phyloP scores from a whole-genome alignment of 2,113 vertebrate genomes.

The Gavialis gangeticus region DNA sequence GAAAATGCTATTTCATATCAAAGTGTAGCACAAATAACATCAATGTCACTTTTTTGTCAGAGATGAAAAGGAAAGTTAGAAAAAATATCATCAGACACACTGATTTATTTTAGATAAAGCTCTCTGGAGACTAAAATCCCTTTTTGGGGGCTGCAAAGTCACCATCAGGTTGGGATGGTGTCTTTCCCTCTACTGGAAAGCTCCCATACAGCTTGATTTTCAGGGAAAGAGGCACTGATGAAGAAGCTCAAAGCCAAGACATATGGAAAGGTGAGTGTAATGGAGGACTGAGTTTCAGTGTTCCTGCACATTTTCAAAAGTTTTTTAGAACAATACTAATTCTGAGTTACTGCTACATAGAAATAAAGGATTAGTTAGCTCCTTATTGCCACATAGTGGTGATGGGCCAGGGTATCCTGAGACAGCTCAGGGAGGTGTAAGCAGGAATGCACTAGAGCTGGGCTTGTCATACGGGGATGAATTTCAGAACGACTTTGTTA shows the following conservation, averaged over 20 bases:
- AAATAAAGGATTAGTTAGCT: neutral
- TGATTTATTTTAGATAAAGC: neutral
- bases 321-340: neutral
- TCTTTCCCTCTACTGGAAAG: neutral
- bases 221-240: neutral
- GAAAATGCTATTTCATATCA: neutral
- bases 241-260: neutral
- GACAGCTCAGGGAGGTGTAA: neutral
- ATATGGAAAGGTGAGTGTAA: neutral
- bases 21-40: neutral
- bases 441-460: neutral
- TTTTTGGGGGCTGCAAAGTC: neutral
- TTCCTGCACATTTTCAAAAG: no score
- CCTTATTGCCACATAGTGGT: neutral
- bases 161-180: neutral
- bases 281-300: neutral
- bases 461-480: neutral
- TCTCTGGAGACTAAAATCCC: neutral
- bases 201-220: neutral
- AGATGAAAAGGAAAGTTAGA: neutral
- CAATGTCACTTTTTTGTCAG: neutral
- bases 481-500: neutral
- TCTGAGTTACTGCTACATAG: neutral
- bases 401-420: neutral
- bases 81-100: neutral